Conservation (phyloP, 1,140 invertebrate species). For the Conus ventricosus region DNA sequence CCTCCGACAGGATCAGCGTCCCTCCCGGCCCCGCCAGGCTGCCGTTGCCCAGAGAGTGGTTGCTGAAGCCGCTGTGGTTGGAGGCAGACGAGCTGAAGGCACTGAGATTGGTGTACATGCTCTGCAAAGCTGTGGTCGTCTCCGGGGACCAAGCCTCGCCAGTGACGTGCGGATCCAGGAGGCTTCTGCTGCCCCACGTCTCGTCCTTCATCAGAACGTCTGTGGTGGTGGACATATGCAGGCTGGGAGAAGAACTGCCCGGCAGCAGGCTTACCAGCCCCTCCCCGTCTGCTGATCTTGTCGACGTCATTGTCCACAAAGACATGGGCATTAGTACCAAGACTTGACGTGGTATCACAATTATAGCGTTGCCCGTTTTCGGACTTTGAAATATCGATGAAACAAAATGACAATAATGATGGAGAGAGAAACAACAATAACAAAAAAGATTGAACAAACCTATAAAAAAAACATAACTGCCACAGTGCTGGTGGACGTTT, state of each 20-base stretch:
- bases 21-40: background rate
- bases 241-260: background rate
- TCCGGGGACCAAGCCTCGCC: background rate
- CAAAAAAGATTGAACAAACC: too few relatives aligned
- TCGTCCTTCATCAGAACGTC: background rate
- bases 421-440: too few relatives aligned
- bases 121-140: background rate
- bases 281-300: background rate
- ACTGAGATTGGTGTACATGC: background rate
- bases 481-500: too few relatives aligned
- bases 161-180: background rate
- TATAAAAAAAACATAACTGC: too few relatives aligned
- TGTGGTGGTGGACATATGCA: background rate
- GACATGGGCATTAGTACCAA: too few relatives aligned
- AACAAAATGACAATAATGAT: too few relatives aligned
- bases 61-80: constrained; percentile 18
- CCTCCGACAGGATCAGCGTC: constrained; percentile 36
- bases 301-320: background rate
- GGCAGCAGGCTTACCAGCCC: background rate
- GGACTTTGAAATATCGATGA: too few relatives aligned
- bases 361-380: too few relatives aligned
- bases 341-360: too few relatives aligned
- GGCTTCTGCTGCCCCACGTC: background rate
- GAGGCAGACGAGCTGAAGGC: background rate
- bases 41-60: background rate